Conservation (phyloP, 2,888 invertebrate genomes). For the Euplagia quadripunctaria region DNA sequence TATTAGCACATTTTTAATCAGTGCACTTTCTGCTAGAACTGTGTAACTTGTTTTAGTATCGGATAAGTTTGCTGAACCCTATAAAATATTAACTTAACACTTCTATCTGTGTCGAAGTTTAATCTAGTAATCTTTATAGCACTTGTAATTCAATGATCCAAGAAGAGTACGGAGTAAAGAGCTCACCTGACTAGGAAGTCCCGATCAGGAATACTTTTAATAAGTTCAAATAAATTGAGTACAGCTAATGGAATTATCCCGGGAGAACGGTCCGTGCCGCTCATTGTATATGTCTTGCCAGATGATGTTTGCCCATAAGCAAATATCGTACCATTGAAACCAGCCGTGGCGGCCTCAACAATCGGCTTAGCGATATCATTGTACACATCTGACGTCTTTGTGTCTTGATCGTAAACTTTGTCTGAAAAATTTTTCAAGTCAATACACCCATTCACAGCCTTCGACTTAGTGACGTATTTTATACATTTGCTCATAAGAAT, state of each 20-base stretch:
- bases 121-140: not conserved
- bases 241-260: conserved; percentile 93
- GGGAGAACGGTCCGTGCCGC: conserved; percentile 89
- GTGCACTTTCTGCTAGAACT: too few relatives aligned
- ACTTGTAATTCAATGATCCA: not conserved
- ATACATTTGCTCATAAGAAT: conserved; percentile 47
- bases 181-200: conserved; percentile 91
- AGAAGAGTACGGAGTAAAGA: not conserved
- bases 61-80: too few relatives aligned
- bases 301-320: conserved; percentile 97
- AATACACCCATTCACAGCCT: conserved; percentile 39
- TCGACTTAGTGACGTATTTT: conserved; percentile 45
- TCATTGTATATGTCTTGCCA: conserved; percentile 95
- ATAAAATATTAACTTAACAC: too few relatives aligned
- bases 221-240: conserved; percentile 90
- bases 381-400: conserved; percentile 89
- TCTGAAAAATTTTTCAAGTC: conserved; percentile 84
- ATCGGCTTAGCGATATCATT: conserved; percentile 90
- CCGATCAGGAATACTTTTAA: conserved; percentile 88
- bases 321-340: conserved; percentile 95
- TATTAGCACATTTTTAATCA: too few relatives aligned
- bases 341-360: conserved; percentile 90
- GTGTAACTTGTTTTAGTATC: too few relatives aligned
- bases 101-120: too few relatives aligned
- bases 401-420: conserved; percentile 89